Conservation (phyloP, 2,888 invertebrate species). For the Euplagia quadripunctaria region DNA sequence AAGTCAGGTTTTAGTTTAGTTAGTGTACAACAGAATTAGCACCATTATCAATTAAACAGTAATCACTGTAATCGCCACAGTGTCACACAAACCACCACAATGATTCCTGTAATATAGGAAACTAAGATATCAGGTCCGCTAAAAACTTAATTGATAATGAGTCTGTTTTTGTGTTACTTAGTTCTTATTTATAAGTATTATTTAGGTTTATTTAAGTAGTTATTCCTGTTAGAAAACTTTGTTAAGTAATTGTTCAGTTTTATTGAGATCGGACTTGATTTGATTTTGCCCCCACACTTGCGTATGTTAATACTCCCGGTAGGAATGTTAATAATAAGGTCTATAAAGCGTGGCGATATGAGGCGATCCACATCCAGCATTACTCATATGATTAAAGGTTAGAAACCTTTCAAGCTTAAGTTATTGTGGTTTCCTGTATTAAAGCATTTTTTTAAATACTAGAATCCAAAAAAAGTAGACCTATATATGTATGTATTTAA, state of each 20-base stretch:
- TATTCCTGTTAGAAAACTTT: not conserved
- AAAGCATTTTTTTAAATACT: not conserved
- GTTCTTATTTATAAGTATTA: not conserved
- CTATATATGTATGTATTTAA: too few relatives aligned
- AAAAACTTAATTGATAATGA: not conserved
- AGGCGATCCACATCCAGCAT: not conserved
- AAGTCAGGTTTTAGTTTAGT: too few relatives aligned
- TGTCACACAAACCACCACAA: not conserved
- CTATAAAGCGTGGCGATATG: not conserved
- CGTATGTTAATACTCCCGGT: not conserved
- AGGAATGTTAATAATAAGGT: not conserved
- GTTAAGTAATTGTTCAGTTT: not conserved
- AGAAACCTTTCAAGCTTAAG: not conserved
- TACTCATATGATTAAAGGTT: not conserved
- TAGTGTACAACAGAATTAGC: too few relatives aligned
- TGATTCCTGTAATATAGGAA: not conserved
- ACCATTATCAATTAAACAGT: not conserved
- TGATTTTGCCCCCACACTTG: not conserved
- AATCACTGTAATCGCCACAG: not conserved
- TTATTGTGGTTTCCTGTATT: not conserved
- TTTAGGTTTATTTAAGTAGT: not conserved
- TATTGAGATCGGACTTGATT: not conserved
- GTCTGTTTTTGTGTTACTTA: not conserved
- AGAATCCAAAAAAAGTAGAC: not conserved
- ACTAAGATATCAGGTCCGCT: too few relatives aligned